Base-by-base conservation (phyloP, 2,113 vertebrate genomes). In the Gopherus evgoodei region DNA sequence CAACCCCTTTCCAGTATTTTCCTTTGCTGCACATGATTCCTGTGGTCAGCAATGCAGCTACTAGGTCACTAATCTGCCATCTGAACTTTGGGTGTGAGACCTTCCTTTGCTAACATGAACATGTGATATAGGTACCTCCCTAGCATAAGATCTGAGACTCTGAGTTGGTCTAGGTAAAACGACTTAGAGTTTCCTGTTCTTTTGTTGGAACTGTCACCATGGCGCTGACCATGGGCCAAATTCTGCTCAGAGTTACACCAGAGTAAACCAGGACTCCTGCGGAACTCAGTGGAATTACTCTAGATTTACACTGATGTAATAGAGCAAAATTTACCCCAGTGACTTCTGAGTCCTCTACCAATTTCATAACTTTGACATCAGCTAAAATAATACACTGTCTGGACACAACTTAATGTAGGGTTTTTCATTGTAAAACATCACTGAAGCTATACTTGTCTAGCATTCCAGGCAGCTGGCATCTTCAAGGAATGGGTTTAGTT, bases 401-500 rank as follows among this genome's bases (percentile, higher is more conserved):
- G 86, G 87, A 81, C 91, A 31, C 11, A 96, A 93, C 81, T 89
- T 93, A 91, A 76, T 22, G 81, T 84, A 94, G 62, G 90, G 79
- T 95, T 90, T 93, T 96, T 87, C 96, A 96, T 83, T 97, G 93
- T 76, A 82, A 91, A 97, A 96, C 83, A 96, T 89, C 81, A 27
- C 96, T 93, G 96, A 91, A 96, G 93, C 89, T 90, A 86, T 97
- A 93, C 95, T 97, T 98, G 94, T 97, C 93, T 94, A 96, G 94
- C 96, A 65, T 31, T 84, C 86, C 69, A 90, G 53, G 95, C 94
- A 93, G 97, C 97, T 94, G 96, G 80, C 88, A 97, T 98, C 97
- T 97, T 98, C 2, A 2, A 98, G 98, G 98, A 99, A 99, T 99
- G 99, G 91, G 93, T 98, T 98, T 59, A 96, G 96, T 98, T 98